Evolutionary conservation across 2,113 vertebrate species (phyloP), one percentile per base, ranked within the genome.

Genomic region (Aspidoscelis tigris): DNA sequence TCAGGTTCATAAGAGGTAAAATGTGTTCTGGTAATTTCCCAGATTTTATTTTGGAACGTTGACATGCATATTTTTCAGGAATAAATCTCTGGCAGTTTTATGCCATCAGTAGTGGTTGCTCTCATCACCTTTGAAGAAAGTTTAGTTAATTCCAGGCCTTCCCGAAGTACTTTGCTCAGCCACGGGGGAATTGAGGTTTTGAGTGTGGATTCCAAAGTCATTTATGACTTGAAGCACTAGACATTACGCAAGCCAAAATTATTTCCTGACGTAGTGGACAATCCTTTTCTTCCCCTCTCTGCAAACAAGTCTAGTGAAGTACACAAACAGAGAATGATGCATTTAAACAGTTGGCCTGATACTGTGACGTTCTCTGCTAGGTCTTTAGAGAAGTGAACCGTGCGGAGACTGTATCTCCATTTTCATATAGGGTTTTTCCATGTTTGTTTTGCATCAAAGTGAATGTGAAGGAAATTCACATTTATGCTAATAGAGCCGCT

Each of bases 21-120:
- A 85, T 3, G 16, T 73, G 24, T 80, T 24, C 18, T 50, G 65
- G 6, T 86, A 10, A 21, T 2, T 88, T 86, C 69, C 80, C 47
- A 86, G 77, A 26, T 2, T 80, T 20, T 11, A 43, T 1, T 47
- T 80, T 22, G 22, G 84, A 90, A 85, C 78, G 41, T 44, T 77
- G 0, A 1, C 1, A 0, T 73, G 77, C 18, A 71, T 71, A 1
- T 81, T 88, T 80, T 68, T 58, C 69, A 88, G 84, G 76, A 22
- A 2, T 43, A 77, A 6, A 0, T 0, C 3, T 76, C 85, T 7
- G 6, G 0, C 3, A 78, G 39, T 86, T 44, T 61, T 74, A 74
- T 86, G 3, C 1, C 7, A 3, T 2, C 0, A 7, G 68, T 83
- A 18, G 2, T 0, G 77, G 89, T 91, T 76, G 0, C 90, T 73